A percentile compares a stretch with the other conserved stretches of the same genome.
phyloP scores from a whole-genome alignment of 2,797 vertebrate genomes.

The Acipenser oxyrinchus region DNA sequence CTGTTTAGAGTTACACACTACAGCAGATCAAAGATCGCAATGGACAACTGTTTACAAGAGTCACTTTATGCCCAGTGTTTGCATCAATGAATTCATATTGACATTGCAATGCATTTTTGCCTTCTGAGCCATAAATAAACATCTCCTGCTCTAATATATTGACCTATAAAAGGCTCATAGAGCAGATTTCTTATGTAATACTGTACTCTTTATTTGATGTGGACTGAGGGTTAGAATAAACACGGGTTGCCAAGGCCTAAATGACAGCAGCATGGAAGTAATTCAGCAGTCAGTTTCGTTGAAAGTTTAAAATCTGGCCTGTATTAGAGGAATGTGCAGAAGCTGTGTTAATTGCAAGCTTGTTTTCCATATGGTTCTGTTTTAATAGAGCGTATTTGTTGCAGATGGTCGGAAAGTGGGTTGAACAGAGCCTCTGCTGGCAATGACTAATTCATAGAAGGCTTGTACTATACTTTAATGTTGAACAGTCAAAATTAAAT shows the following conservation, averaged over 20 bases:
- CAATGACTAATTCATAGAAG: slow-evolving; percentile 66
- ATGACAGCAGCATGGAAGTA: slow-evolving; percentile 72
- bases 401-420: slow-evolving; percentile 87
- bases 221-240: slow-evolving; percentile 43
- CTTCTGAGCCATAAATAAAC: too few species aligned
- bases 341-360: slow-evolving; percentile 87
- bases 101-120: too few species aligned
- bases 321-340: slow-evolving; percentile 70
- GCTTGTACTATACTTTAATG: slow-evolving; percentile 54
- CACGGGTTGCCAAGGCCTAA: slow-evolving; percentile 66
- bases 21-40: too few species aligned
- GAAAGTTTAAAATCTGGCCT: slow-evolving; percentile 79
- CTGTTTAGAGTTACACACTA: too few species aligned
- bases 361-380: slow-evolving; percentile 94
- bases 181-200: slow-evolving; percentile 36
- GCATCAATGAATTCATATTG: too few species aligned
- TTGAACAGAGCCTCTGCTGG: slow-evolving; percentile 74
- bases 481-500: slow-evolving; percentile 46
- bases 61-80: too few species aligned
- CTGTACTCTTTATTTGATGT: slow-evolving; percentile 35
- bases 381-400: slow-evolving; percentile 92
- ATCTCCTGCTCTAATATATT: too few species aligned
- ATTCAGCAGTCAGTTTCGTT: slow-evolving; percentile 83
- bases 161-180: too few species aligned
- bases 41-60: too few species aligned